These are phyloP conservation scores for Eriocheir sinensis DNA, from an alignment of 1,140 invertebrate species.

Conservation along the genomic window DNA sequence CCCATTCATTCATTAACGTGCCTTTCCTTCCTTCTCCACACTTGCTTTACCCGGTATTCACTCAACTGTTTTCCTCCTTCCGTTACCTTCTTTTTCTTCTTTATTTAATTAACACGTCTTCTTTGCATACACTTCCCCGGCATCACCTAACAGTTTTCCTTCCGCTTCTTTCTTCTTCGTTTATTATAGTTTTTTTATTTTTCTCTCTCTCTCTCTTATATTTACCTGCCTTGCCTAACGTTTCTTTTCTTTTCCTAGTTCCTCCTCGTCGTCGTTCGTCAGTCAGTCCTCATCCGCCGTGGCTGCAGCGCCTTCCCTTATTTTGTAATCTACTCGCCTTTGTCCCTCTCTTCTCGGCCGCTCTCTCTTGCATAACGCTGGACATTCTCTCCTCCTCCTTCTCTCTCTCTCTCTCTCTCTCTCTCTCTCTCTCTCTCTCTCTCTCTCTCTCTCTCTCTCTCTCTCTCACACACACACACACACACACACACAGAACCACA, in stretches of 20 bases:
- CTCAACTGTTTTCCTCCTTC: too few relatives aligned
- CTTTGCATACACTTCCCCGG: too few relatives aligned
- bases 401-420: neutral
- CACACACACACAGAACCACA: too few relatives aligned
- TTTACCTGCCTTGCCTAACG: neutral
- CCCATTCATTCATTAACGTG: constrained; percentile 24
- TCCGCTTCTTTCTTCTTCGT: too few relatives aligned
- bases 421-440: constrained; percentile 22
- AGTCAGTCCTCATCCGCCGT: neutral
- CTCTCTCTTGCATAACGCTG: neutral
- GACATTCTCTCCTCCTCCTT: neutral
- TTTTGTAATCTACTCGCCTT: neutral
- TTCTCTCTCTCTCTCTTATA: constrained; percentile 1
- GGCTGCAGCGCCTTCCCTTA: neutral
- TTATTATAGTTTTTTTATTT: neutral
- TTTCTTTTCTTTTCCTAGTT: neutral
- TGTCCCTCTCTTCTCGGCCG: neutral
- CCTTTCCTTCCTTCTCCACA: too few relatives aligned
- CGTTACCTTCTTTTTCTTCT: too few relatives aligned
- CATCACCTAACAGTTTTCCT: too few relatives aligned
- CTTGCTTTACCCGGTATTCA: too few relatives aligned
- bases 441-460: constrained; percentile 17
- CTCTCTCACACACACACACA: too few relatives aligned
- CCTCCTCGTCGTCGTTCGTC: neutral
- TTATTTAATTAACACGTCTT: too few relatives aligned